Percentiles rank a stretch among this genome's conserved stretches.
These are phyloP conservation scores for Eueides isabella DNA, from an alignment of 1,140 invertebrate genomes.

Conservation along the genomic window DNA sequence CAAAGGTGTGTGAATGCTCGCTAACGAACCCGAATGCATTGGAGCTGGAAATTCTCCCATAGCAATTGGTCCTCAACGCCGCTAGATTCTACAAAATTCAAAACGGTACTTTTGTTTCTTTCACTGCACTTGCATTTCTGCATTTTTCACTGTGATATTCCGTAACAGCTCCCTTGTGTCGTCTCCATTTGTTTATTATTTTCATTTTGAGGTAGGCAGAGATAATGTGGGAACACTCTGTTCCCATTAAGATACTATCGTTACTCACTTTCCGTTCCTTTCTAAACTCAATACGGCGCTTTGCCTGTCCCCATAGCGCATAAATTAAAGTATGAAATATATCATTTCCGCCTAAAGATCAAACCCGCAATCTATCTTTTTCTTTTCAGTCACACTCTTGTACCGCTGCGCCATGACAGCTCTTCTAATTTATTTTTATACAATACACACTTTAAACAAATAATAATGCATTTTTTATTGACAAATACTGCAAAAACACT, in stretches of 20 bases:
- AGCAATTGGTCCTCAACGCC: neutral
- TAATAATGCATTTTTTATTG: neutral
- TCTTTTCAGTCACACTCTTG: too few species aligned
- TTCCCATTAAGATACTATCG: too few species aligned
- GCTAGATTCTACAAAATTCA: conserved; percentile 2
- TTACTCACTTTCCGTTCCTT: too few species aligned
- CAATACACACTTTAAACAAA: neutral
- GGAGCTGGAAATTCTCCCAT: conserved; percentile 6
- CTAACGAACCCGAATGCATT: conserved; percentile 25
- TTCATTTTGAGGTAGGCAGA: too few species aligned
- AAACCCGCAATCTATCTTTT: too few species aligned
- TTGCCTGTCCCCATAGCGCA: too few species aligned
- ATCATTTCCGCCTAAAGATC: too few species aligned
- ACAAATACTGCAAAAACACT: neutral
- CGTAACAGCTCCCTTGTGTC: neutral
- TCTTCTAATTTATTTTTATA: too few species aligned
- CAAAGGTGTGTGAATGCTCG: conserved; percentile 22
- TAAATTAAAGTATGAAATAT: too few species aligned
- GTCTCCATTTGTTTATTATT: neutral
- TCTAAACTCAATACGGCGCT: too few species aligned
- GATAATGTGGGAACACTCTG: too few species aligned
- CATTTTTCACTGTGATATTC: neutral
- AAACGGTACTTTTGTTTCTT: conserved; percentile 8
- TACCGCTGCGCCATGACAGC: too few species aligned
- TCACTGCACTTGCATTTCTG: neutral